Conservation (phyloP, 2,113 vertebrate genomes). For the Paratilapia polleni region DNA sequence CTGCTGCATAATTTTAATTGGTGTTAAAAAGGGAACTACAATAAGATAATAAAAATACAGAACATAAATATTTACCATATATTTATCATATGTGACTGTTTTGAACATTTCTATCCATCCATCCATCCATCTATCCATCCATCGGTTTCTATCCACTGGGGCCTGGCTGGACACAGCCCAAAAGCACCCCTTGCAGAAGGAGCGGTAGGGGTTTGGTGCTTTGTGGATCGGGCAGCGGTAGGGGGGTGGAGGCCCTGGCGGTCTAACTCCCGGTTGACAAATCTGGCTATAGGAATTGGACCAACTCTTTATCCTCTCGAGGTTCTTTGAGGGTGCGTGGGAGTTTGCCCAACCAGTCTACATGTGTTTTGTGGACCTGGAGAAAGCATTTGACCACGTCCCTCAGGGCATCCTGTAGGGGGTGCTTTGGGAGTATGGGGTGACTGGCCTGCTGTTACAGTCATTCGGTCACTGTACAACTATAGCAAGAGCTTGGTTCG, state of each 20-base stretch:
- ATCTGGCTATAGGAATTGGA: not conserved
- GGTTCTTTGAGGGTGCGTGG: not conserved
- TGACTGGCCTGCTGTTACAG: too few species aligned
- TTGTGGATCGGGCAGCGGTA: not conserved
- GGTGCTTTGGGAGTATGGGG: too few species aligned
- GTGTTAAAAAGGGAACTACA: not conserved
- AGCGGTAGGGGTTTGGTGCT: too few species aligned
- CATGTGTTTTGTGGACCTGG: accelerated
- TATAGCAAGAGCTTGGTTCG: too few species aligned
- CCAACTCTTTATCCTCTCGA: not conserved
- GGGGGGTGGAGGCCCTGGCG: not conserved
- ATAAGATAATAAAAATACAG: not conserved
- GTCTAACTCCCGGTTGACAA: not conserved
- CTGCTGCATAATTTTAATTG: too few species aligned
- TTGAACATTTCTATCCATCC: not conserved
- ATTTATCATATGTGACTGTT: not conserved
- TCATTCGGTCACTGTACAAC: not conserved
- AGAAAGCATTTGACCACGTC: too few species aligned
- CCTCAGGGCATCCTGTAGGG: too few species aligned
- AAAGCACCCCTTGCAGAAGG: too few species aligned
- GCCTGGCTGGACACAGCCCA: too few species aligned
- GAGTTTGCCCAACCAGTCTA: not conserved
- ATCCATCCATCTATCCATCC: not conserved
- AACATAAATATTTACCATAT: not conserved
- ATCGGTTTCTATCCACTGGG: too few species aligned